Evolutionary conservation across 2,797 vertebrate species (phyloP).

Genomic region (Miopithecus talapoin): DNA sequence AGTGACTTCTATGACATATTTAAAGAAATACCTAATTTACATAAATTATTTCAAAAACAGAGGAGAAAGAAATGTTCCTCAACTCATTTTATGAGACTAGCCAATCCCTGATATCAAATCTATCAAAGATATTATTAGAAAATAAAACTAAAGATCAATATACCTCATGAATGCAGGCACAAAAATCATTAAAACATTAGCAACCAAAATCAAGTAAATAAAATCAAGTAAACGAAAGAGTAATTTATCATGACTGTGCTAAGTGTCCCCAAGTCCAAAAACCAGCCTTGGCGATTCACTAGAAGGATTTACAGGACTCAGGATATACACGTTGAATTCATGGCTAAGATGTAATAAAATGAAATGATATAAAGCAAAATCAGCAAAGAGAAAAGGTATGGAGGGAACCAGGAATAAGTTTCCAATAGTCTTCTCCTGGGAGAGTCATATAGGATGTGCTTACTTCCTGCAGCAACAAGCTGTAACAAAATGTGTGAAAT

Average conservation of each 20-base stretch:
- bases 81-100: neutral
- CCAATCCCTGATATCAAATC: neutral
- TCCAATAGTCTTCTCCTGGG: neutral
- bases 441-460: neutral
- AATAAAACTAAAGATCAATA: neutral
- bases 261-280: neutral
- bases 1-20: neutral
- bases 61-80: neutral
- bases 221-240: neutral
- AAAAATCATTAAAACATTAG: neutral
- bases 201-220: neutral
- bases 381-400: neutral
- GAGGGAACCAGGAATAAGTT: neutral
- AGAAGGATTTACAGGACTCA: neutral
- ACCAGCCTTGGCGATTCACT: neutral
- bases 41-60: neutral
- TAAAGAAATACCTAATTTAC: neutral
- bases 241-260: neutral
- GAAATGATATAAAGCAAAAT: neutral
- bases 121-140: neutral
- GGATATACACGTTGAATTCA: neutral
- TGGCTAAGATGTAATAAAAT: neutral
- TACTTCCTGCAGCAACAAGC: neutral
- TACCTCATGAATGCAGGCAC: neutral
- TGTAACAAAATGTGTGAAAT: neutral